phyloP scores from a whole-genome alignment of 2,888 invertebrate genomes.

The Andrena flavipes region DNA sequence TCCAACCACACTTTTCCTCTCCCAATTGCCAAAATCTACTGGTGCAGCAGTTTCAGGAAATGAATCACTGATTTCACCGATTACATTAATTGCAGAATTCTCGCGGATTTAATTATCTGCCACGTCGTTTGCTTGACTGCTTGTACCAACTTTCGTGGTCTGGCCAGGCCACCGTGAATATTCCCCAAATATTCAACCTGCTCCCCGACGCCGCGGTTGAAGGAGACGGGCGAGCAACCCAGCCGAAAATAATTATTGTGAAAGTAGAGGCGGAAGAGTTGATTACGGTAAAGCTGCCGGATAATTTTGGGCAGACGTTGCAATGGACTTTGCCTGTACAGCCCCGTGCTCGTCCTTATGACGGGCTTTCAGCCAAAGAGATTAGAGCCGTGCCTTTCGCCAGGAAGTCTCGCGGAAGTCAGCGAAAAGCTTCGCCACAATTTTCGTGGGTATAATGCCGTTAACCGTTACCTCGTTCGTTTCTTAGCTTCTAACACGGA shows the following conservation, averaged over 20 bases:
- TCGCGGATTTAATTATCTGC: background rate
- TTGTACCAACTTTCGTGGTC: background rate
- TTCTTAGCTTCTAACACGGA: background rate
- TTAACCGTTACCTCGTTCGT: background rate
- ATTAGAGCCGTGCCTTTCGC: slow-evolving; percentile 72
- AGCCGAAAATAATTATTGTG: slow-evolving; percentile 46
- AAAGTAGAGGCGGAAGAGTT: slow-evolving; percentile 36
- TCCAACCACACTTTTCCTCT: too few species aligned
- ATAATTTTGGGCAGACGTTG: slow-evolving; percentile 54
- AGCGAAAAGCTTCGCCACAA: slow-evolving; percentile 22
- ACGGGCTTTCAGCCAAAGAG: slow-evolving; percentile 74
- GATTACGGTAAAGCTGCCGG: slow-evolving; percentile 40
- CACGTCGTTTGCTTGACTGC: background rate
- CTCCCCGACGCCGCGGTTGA: background rate
- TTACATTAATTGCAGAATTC: background rate
- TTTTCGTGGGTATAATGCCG: slow-evolving; percentile 35
- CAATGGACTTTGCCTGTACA: slow-evolving; percentile 14
- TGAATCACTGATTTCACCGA: background rate
- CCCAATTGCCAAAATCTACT: too few species aligned
- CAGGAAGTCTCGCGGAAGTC: slow-evolving; percentile 53
- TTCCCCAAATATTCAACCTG: slow-evolving; percentile 26
- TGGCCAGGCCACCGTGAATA: background rate
- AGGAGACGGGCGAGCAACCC: background rate
- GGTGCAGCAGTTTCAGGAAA: background rate
- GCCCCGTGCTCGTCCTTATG: slow-evolving; percentile 34